Evolutionary conservation across 53 echinoderm and acorn worm species (phyloP).

Genomic region (Antedon mediterranea): DNA sequence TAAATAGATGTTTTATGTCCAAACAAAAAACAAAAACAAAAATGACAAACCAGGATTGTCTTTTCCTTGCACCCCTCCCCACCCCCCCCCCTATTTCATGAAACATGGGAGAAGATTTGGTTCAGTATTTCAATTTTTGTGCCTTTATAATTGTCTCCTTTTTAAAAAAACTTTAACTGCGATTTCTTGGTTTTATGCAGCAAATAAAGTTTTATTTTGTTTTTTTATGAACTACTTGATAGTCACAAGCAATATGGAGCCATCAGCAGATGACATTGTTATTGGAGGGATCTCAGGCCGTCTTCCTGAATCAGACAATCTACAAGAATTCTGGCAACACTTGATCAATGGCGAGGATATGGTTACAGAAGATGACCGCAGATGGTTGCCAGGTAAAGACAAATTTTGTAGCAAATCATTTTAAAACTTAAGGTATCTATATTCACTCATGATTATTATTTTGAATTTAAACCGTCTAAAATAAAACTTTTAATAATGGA

Average conservation of each 20-base stretch:
- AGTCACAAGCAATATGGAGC: not conserved
- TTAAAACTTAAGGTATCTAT: too few relatives aligned
- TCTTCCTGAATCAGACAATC: conserved; percentile 56
- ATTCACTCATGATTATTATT: too few relatives aligned
- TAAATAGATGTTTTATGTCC: too few relatives aligned
- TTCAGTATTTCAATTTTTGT: too few relatives aligned
- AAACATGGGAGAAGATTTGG: not conserved
- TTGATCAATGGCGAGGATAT: conserved; percentile 55
- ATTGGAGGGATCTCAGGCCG: conserved; percentile 61
- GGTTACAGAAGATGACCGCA: conserved; percentile 48
- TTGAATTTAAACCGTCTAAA: too few relatives aligned
- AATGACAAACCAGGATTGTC: too few relatives aligned
- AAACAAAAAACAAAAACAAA: too few relatives aligned
- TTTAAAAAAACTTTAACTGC: too few relatives aligned
- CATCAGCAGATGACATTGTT: conserved; percentile 21
- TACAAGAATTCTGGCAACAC: conserved; percentile 70
- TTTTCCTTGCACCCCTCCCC: too few relatives aligned
- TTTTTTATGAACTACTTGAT: not conserved
- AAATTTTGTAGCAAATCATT: not conserved
- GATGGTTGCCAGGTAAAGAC: conserved; percentile 65
- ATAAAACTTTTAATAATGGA: too few relatives aligned
- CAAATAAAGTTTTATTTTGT: not conserved
- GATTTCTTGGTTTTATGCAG: too few relatives aligned
- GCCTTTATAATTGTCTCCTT: too few relatives aligned
- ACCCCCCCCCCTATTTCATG: not conserved